phyloP scores from a whole-genome alignment of 1,140 invertebrate species.

The Capitella teleta region DNA sequence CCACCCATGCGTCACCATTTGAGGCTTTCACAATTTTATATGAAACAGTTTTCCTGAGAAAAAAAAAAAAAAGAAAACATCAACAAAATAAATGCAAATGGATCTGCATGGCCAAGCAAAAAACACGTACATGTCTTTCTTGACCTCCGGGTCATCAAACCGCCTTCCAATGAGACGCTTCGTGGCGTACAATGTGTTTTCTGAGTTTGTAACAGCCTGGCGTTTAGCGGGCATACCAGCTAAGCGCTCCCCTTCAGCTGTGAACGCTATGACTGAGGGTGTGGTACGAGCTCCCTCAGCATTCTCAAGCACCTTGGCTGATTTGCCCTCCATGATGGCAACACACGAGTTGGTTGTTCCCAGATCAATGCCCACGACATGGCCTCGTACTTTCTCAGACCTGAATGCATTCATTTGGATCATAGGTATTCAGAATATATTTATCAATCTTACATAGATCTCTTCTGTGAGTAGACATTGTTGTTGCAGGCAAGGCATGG shows the following conservation, averaged over 20 bases:
- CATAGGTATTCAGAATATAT: too few species aligned
- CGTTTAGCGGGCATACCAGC: slow-evolving; percentile 97
- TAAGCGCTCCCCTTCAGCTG: slow-evolving; percentile 76
- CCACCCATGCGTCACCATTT: slow-evolving; percentile 99
- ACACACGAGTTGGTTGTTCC: slow-evolving; percentile 97
- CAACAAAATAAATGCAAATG: too few species aligned
- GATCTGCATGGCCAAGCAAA: too few species aligned
- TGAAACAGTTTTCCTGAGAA: slow-evolving; percentile 71
- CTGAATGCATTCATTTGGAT: too few species aligned
- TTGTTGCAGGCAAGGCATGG: too few species aligned
- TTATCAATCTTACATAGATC: too few species aligned
- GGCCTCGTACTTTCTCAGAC: slow-evolving; percentile 74
- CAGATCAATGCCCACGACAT: slow-evolving; percentile 94
- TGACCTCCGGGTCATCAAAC: slow-evolving; percentile 91
- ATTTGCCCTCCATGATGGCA: slow-evolving; percentile 93
- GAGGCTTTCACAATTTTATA: slow-evolving; percentile 95
- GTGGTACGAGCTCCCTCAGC: slow-evolving; percentile 88
- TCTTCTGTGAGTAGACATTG: too few species aligned
- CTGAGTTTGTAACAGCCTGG: slow-evolving; percentile 96
- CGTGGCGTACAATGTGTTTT: slow-evolving; percentile 97
- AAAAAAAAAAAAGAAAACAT: too few species aligned
- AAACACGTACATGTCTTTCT: slow-evolving; percentile 77
- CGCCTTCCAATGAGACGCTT: slow-evolving; percentile 92
- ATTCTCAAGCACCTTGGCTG: slow-evolving; percentile 80
- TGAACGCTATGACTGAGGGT: slow-evolving; percentile 90